These are phyloP conservation scores for Urosaurus nigricauda DNA, from an alignment of 2,797 vertebrate species.

Conservation along the genomic window DNA sequence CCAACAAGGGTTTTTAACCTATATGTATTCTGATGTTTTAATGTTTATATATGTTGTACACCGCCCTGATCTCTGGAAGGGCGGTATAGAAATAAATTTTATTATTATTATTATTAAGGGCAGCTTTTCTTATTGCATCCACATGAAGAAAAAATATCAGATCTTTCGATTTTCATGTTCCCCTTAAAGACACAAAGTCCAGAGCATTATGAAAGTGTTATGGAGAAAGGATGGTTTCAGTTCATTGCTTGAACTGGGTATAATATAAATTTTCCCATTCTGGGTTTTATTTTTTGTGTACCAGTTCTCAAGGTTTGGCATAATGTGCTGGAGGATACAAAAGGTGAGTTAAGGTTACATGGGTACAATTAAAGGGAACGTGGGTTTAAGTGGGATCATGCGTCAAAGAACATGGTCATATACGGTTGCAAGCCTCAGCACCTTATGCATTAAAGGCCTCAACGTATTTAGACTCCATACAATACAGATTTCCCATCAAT, in stretches of 20 bases:
- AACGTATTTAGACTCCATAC: too few species aligned
- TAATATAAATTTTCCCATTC: too few species aligned
- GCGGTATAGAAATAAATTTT: too few species aligned
- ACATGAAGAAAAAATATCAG: too few species aligned
- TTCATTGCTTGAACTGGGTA: background rate
- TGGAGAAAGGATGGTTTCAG: background rate
- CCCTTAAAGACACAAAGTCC: background rate
- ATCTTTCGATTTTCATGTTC: background rate
- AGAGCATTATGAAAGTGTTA: too few species aligned
- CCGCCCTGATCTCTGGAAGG: too few species aligned
- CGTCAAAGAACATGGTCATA: background rate
- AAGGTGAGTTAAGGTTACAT: background rate
- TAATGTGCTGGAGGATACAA: background rate
- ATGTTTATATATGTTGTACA: too few species aligned
- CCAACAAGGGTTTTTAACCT: too few species aligned
- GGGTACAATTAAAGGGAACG: background rate
- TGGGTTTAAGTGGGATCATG: background rate
- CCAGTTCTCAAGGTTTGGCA: background rate
- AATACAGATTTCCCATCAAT: too few species aligned
- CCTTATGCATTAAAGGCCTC: background rate
- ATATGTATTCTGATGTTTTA: too few species aligned
- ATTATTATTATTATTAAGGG: too few species aligned
- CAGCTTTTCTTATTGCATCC: background rate
- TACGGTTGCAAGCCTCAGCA: background rate
- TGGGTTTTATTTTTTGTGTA: too few species aligned